Evolutionary conservation across 2,797 vertebrate species (phyloP).

Genomic region (Eleutherodactylus coqui): DNA sequence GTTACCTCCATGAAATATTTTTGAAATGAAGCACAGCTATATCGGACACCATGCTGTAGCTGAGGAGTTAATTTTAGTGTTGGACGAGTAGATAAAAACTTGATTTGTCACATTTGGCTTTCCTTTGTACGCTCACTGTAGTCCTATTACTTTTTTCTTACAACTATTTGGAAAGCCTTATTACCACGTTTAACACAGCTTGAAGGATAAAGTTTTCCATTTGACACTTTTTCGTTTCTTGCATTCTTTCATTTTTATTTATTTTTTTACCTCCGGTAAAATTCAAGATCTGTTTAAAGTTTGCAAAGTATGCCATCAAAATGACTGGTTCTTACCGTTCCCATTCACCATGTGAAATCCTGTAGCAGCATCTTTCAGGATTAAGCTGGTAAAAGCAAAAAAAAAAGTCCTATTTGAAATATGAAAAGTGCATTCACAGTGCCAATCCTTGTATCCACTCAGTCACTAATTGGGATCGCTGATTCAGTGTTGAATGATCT

Average conservation of each 20-base stretch:
- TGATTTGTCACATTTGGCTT: neutral
- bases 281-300: neutral
- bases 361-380: neutral
- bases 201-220: neutral
- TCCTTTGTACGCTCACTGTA: no score
- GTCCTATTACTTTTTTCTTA: neutral
- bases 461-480: constrained; percentile 17
- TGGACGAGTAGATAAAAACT: neutral
- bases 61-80: neutral
- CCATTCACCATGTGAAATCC: neutral
- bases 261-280: neutral
- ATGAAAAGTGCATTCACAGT: neutral
- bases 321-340: neutral
- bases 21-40: neutral
- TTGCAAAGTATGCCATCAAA: neutral
- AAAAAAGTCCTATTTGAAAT: neutral
- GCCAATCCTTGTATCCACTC: neutral
- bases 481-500: constrained; percentile 20
- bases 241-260: neutral
- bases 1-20: neutral
- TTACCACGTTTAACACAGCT: neutral
- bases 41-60: neutral
- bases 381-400: neutral
- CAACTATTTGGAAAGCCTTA: neutral
- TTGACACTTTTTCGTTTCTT: neutral